Conservation (phyloP, 2,113 vertebrate genomes). For the Seriola rivoliana region DNA sequence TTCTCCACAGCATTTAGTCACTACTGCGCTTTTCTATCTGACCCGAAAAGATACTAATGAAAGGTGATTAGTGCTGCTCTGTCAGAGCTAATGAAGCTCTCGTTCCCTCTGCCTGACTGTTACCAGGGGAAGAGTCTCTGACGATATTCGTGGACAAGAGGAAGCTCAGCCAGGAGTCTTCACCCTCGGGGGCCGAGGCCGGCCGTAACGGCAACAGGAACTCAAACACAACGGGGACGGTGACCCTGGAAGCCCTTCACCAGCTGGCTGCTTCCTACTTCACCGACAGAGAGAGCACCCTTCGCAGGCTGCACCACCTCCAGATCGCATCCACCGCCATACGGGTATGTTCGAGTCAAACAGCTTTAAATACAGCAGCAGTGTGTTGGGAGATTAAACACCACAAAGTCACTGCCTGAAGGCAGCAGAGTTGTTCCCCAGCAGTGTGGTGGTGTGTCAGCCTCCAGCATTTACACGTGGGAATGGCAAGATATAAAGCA, state of each 20-base stretch:
- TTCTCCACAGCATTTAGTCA: slow-evolving; percentile 66
- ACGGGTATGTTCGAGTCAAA: slow-evolving; percentile 77
- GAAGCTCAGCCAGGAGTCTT: slow-evolving; percentile 82
- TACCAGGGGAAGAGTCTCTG: slow-evolving; percentile 87
- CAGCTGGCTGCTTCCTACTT: slow-evolving; percentile 89
- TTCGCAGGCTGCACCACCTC: slow-evolving; percentile 86
- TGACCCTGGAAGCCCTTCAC: slow-evolving; percentile 86
- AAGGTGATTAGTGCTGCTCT: slow-evolving; percentile 75
- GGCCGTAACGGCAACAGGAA: slow-evolving; percentile 36
- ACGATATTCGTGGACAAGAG: slow-evolving; percentile 89
- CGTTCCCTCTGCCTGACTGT: slow-evolving; percentile 59
- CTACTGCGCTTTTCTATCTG: slow-evolving; percentile 54
- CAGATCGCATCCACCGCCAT: slow-evolving; percentile 87
- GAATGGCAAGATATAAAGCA: slow-evolving; percentile 3
- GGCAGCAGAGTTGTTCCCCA: slow-evolving; percentile 4
- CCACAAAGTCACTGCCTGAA: slow-evolving; percentile 5
- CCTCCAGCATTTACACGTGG: slow-evolving; percentile 12
- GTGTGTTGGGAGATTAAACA: slow-evolving; percentile 12
- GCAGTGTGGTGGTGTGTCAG: slow-evolving; percentile 6
- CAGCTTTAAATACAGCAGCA: slow-evolving; percentile 10
- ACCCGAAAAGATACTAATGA: slow-evolving; percentile 72
- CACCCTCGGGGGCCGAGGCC: slow-evolving; percentile 43
- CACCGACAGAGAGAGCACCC: slow-evolving; percentile 87
- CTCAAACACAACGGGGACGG: slow-evolving; percentile 71
- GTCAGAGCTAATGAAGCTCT: slow-evolving; percentile 72